Evolutionary conservation across 2,113 vertebrate species (phyloP).

Genomic region (Talpa occidentalis): DNA sequence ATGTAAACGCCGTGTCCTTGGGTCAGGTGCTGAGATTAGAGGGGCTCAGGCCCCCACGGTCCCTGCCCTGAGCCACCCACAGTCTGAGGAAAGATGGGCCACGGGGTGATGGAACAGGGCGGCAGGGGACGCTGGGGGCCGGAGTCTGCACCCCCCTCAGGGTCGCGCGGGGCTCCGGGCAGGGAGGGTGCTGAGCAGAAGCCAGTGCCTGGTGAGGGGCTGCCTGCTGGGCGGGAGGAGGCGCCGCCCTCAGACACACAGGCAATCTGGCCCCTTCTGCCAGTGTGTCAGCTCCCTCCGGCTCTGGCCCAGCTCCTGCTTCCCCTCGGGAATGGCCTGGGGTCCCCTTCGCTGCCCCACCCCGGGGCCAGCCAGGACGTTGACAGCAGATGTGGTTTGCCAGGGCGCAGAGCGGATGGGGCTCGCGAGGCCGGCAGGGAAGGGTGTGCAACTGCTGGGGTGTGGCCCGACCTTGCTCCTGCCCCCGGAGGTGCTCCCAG

Average conservation of each 20-base stretch:
- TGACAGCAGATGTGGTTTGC: neutral
- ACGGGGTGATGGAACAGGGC: neutral
- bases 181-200: neutral
- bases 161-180: accelerated
- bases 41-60: accelerated
- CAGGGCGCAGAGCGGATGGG: accelerated
- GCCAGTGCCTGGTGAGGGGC: accelerated
- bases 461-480: neutral
- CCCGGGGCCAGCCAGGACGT: neutral
- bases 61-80: neutral
- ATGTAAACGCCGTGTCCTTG: neutral
- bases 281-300: accelerated
- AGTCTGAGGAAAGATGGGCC: neutral
- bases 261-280: neutral
- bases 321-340: neutral
- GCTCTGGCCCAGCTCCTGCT: neutral
- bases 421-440: neutral
- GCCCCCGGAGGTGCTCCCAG: neutral
- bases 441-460: no score
- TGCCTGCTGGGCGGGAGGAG: neutral
- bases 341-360: neutral
- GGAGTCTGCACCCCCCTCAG: neutral
- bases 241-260: no score
- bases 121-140: neutral
- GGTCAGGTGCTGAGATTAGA: neutral